phyloP scores from a whole-genome alignment of 2,113 vertebrate species.

The Dasyurus viverrinus region DNA sequence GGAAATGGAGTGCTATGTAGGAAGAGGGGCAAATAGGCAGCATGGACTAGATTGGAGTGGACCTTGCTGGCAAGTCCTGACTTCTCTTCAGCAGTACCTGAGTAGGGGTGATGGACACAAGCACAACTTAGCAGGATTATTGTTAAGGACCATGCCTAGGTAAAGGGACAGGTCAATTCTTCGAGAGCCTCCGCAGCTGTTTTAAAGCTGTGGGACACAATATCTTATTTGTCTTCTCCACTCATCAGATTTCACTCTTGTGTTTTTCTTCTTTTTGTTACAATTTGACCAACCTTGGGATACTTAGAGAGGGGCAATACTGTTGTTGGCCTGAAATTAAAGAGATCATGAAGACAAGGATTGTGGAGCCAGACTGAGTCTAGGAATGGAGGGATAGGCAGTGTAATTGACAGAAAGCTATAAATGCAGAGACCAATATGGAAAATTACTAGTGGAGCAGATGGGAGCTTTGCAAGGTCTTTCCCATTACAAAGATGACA shows the following conservation, averaged over 20 bases:
- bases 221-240: neutral
- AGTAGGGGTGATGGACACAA: neutral
- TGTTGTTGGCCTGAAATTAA: slow-evolving; percentile 26
- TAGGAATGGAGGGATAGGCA: neutral
- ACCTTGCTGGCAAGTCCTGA: neutral
- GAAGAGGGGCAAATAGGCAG: neutral
- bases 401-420: neutral
- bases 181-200: too few species aligned
- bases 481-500: neutral
- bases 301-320: neutral
- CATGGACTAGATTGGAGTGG: neutral
- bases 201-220: slow-evolving; percentile 28
- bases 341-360: slow-evolving; percentile 12
- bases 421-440: neutral
- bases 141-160: neutral
- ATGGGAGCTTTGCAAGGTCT: neutral
- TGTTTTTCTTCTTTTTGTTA: neutral
- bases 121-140: neutral
- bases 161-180: too few species aligned
- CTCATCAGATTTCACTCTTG: neutral
- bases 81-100: neutral
- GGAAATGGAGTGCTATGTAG: neutral
- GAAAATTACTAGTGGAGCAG: neutral
- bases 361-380: neutral
- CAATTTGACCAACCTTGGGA: neutral